Evolutionary conservation across 2,888 invertebrate species (phyloP), one percentile per base, ranked within the genome.

Genomic region (Ornithoptera priamus): DNA sequence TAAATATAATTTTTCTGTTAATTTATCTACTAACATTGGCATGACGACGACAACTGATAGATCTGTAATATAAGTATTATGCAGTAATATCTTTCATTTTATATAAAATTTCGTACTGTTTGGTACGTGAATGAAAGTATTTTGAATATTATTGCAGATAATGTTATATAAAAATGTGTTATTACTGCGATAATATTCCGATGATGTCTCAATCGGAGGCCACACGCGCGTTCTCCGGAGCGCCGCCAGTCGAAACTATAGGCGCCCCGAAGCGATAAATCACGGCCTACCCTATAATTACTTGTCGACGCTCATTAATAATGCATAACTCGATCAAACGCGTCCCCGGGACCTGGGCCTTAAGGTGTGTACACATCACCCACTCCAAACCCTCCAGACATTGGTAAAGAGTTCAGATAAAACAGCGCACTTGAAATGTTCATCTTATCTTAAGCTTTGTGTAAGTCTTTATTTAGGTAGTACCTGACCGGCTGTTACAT

Each of bases 281-380:
- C 88, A 81, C 79, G 73, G 78, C 77, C 81, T 79, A 78, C 80
- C 78, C 88, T 84, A 81, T 90, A 92, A 92, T 92, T 92, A 92
- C 84, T 81, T 76, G 85, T 83, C 83, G 80, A 78, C 76, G 76
- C 80, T 89, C 90, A 92, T 92, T 92, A 91, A 90, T 92, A 92
- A 92, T 90, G 89, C 90, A 91, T 91, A 89, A 89, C 88, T 88
- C 85, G 89, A 91, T 91, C 91, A 89, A 89, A 90, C 82, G 81
- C 80, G 78, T 74, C 75, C 73, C 72, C 72, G 71, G 72, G 72
- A 74, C 69, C 72, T 72, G 70, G 50, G 61, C 64, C 65, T 73
- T 71, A 72, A 73, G 77, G 71, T 69, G 72, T 72, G 68, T 75
- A 68, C 73, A 74, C 72, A 76, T 58, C 79, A 15, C 42, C 42